Evolutionary conservation across 92 coral and sea anemone genomes (phyloP), one percentile per base, ranked within the genome.

Genomic region (Diadumene lineata): DNA sequence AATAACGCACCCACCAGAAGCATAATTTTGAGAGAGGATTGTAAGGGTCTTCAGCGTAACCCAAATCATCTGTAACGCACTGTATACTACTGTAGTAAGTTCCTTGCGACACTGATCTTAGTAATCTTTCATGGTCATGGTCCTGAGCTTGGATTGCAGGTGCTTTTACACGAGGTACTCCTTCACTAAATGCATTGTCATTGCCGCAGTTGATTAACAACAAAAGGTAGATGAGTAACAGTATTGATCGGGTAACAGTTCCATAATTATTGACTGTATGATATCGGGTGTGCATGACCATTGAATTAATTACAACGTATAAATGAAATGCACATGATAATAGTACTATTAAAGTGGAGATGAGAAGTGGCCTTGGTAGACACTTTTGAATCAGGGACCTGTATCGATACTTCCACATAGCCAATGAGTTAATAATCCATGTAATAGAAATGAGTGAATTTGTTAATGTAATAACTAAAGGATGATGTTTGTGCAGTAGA

Each of bases 1-100:
- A 81, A 17, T 79, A 77, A 22, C 83, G 66, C 15, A 96, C 99
- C 99, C 99, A 96, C 92, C 96, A 92, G 34, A 96, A 96, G 2
- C 86, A 83, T 16, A 89, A 75, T 69, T 84, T 89, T 51, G 99
- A 96, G 60, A 96, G 56, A 24, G 74, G 66, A 58, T 87, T 89
- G 9, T 97, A 74, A 13, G 75, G 79, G 17, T 89, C 96, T 64
- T 96, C 99, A 0, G 97, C 99, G 13, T 84, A 67, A 13, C 90
- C 90, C 26, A 96, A 86, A 68, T 84, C 87, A 72, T 87, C 78
- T 32, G 90, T 61, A 30, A 78, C 92, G 55, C 85, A 87, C 55
- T 65, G 97, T 17, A 72, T 80, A 24, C 97, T 84, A 31, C 97
- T 96, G 89, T 92, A 96, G 63, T 86, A 96, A 21, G 94, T 88